Evolutionary conservation across 2,888 invertebrate species (phyloP).

Genomic region (Ischnus inquisitorius): DNA sequence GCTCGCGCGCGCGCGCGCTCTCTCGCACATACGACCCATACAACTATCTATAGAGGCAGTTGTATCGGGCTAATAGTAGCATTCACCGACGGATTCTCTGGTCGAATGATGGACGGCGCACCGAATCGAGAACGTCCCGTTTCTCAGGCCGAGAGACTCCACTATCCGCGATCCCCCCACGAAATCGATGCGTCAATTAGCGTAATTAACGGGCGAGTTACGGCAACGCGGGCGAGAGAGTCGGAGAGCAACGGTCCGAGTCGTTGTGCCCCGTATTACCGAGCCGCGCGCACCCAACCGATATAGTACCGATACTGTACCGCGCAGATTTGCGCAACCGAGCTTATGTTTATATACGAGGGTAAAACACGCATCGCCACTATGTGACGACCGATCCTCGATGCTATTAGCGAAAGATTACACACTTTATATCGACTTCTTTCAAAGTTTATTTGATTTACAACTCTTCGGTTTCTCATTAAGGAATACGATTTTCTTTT

Average conservation of each 20-base stretch:
- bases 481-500: not conserved
- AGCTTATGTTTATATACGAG: conserved; percentile 58
- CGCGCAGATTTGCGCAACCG: conserved; percentile 69
- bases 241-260: conserved; percentile 39
- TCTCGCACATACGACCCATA: conserved; percentile 39
- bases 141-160: conserved; percentile 64
- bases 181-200: conserved; percentile 77
- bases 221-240: conserved; percentile 65
- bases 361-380: conserved; percentile 67
- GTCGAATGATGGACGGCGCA: conserved; percentile 70
- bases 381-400: not conserved
- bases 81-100: conserved; percentile 65
- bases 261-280: conserved; percentile 37
- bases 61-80: conserved; percentile 60
- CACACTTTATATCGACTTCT: not conserved
- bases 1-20: conserved; percentile 37
- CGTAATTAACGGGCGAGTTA: conserved; percentile 76
- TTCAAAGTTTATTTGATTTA: not conserved
- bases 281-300: conserved; percentile 50
- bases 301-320: conserved; percentile 61
- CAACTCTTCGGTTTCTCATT: not conserved
- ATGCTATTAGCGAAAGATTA: conserved; percentile 1
- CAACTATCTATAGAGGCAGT: conserved; percentile 45
- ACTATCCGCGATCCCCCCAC: conserved; percentile 60
- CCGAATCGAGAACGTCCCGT: conserved; percentile 69